Evolutionary conservation across 2,888 invertebrate species (phyloP).

Genomic region (Cosmia trapezina): DNA sequence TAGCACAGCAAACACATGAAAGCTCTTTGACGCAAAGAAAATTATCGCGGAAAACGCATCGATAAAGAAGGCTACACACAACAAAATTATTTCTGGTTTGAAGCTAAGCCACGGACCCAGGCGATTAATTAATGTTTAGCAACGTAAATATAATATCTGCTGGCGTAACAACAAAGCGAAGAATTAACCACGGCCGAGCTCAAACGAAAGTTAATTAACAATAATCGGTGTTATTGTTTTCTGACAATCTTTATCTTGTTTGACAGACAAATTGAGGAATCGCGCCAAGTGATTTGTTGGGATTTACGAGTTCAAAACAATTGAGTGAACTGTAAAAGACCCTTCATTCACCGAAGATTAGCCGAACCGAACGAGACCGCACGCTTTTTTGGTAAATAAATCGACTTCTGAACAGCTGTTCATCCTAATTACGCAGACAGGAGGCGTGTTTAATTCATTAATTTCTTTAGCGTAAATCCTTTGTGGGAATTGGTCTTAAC

Average conservation of each 20-base stretch:
- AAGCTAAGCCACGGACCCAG: slow-evolving; percentile 15
- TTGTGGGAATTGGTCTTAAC: slow-evolving; percentile 33
- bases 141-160: slow-evolving; percentile 40
- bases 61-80: slow-evolving; percentile 12
- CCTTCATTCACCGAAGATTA: slow-evolving; percentile 56
- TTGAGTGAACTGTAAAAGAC: slow-evolving; percentile 58
- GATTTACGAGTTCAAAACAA: slow-evolving; percentile 59
- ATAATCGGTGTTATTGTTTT: slow-evolving; percentile 65
- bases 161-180: slow-evolving; percentile 47
- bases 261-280: slow-evolving; percentile 63
- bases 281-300: slow-evolving; percentile 59
- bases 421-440: slow-evolving; percentile 47
- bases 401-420: slow-evolving; percentile 50
- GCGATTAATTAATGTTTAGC: slow-evolving; percentile 49
- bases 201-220: slow-evolving; percentile 65
- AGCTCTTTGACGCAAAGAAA: slow-evolving; percentile 21
- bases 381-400: slow-evolving; percentile 49
- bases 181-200: slow-evolving; percentile 37
- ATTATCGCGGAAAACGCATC: background rate
- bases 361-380: slow-evolving; percentile 34
- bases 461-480: slow-evolving; percentile 38
- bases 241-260: slow-evolving; percentile 65
- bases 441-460: slow-evolving; percentile 43
- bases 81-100: slow-evolving; percentile 29
- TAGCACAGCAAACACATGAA: background rate